Percentiles rank a stretch among this genome's conserved stretches.
Evolutionary conservation across 2,888 invertebrate species (phyloP).

Genomic region (Phorcus lineatus): DNA sequence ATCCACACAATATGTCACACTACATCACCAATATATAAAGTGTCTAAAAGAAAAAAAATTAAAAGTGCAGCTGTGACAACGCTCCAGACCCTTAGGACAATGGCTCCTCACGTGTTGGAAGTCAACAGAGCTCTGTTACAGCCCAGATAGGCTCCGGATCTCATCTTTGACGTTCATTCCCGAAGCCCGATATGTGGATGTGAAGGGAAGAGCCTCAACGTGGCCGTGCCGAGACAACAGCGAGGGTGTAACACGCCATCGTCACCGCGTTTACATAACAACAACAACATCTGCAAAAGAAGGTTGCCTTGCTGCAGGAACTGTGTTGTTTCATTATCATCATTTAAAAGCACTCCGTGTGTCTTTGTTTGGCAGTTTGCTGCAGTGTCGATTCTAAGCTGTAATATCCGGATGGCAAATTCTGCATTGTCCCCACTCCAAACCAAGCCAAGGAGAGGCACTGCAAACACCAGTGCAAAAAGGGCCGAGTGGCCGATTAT

Average conservation of each 20-base stretch:
- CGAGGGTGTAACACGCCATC: neutral
- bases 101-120: too few relatives aligned
- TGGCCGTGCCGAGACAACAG: neutral
- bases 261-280: neutral
- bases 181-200: neutral
- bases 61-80: too few relatives aligned
- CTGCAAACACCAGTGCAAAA: neutral
- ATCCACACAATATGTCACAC: too few relatives aligned
- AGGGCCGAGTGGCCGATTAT: neutral
- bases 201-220: neutral
- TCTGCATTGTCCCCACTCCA: neutral
- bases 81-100: too few relatives aligned
- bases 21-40: too few relatives aligned
- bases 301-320: neutral
- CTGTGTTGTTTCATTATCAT: neutral
- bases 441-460: neutral
- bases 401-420: constrained; percentile 5
- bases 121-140: too few relatives aligned
- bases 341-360: neutral
- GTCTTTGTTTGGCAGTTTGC: constrained; percentile 5
- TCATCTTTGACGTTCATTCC: neutral
- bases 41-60: too few relatives aligned
- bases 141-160: neutral
- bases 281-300: neutral
- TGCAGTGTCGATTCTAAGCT: neutral